Conservation (phyloP, 2,113 vertebrate species). For the Ammodytes marinus region DNA sequence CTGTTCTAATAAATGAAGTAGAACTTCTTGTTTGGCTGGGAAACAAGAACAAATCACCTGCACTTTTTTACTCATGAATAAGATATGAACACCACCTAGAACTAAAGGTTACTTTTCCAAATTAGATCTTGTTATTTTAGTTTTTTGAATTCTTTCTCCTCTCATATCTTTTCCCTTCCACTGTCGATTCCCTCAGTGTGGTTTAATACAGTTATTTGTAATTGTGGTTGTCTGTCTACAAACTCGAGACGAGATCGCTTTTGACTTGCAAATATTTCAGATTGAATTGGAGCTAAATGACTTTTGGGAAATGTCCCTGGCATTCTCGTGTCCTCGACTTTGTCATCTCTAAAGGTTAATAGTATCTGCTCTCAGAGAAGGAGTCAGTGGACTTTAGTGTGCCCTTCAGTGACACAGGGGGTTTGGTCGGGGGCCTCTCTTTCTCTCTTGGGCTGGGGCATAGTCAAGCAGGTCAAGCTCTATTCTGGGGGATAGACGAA, state of each 20-base stretch:
- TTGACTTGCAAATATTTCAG: slow-evolving; percentile 79
- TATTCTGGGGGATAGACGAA: slow-evolving; percentile 22
- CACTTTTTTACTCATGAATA: slow-evolving; percentile 67
- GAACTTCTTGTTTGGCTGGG: slow-evolving; percentile 54
- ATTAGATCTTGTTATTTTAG: slow-evolving; percentile 39
- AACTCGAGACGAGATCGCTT: slow-evolving; percentile 55
- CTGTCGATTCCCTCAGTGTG: slow-evolving; percentile 6
- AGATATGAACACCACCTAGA: slow-evolving; percentile 61
- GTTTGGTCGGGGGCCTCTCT: slow-evolving; percentile 32
- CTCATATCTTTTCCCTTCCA: background rate
- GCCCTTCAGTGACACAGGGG: slow-evolving; percentile 30
- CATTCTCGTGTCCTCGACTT: slow-evolving; percentile 52
- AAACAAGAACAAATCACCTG: slow-evolving; percentile 63
- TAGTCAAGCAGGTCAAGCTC: slow-evolving; percentile 27
- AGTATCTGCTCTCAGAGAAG: slow-evolving; percentile 52
- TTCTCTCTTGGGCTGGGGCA: slow-evolving; percentile 1
- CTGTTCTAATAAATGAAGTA: slow-evolving; percentile 43
- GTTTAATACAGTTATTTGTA: slow-evolving; percentile 53
- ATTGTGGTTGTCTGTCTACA: slow-evolving; percentile 64
- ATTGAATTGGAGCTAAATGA: slow-evolving; percentile 67
- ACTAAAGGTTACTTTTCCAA: slow-evolving; percentile 60
- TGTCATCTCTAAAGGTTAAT: slow-evolving; percentile 73
- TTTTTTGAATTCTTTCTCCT: slow-evolving; percentile 40
- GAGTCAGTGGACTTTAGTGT: slow-evolving; percentile 50
- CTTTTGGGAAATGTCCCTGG: slow-evolving; percentile 63